Evolutionary conservation across 2,113 vertebrate genomes (phyloP), one percentile per base, ranked within the genome.

Genomic region (Bostrychus sinensis): DNA sequence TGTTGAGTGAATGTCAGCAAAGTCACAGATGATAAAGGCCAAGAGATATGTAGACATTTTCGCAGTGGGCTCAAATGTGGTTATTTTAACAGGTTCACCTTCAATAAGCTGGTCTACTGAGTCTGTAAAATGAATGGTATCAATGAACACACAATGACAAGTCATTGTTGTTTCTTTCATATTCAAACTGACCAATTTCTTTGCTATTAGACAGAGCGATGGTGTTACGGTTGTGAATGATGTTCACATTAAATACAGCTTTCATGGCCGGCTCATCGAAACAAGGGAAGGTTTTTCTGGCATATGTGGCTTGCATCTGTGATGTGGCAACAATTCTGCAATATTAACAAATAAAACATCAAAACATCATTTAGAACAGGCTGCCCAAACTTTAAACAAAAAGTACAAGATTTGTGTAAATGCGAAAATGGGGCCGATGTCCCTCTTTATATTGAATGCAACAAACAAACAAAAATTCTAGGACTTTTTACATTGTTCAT

Each of bases 251-350:
- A 65, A 99, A 99, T 7, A 16, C 54, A 22, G 97, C 96, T 85
- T 98, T 99, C 95, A 98, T 94, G 63, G 92, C 94, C 0, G 97
- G 97, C 75, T 99, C 97, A 0, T 99, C 97, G 0, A 99, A 99
- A 89, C 96, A 99, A 0, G 97, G 97, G 74, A 99, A 99, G 3
- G 94, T 83, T 73, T 98, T 95, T 77, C 97, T 93, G 8, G 96
- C 96, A 0, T 93, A 92, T 0, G 96, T 70, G 0, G 96, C 88
- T 77, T 98, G 92, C 97, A 98, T 98, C 84, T 99, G 97, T 0
- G 96, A 96, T 1, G 95, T 96, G 66, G 97, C 97, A 26, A 98
- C 70, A 61, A 98, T 86, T 87, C 96, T 98, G 88, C 8, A 75
- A 76, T 51, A 79, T 14, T 22, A 62, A 61, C 22, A 20, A 57